phyloP scores from a whole-genome alignment of 2,797 vertebrate genomes.

The Scolopax rusticola region DNA sequence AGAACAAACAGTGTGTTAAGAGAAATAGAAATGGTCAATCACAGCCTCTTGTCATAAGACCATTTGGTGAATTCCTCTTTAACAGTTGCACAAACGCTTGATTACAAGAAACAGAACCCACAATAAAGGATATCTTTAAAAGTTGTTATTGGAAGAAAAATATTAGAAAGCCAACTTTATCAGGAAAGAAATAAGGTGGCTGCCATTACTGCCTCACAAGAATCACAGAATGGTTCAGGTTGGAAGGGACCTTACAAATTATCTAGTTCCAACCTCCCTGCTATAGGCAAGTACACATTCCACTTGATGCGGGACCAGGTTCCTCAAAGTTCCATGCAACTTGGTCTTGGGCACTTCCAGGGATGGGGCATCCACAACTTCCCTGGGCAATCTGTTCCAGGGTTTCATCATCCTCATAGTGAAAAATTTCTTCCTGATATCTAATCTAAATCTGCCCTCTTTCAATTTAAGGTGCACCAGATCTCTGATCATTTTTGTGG shows the following conservation, averaged over 20 bases:
- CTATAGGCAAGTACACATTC: too few species aligned
- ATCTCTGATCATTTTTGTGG: not conserved
- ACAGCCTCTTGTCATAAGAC: not conserved
- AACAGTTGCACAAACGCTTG: not conserved
- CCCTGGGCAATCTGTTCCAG: not conserved
- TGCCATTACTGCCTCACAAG: not conserved
- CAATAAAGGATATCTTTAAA: not conserved
- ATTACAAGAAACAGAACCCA: not conserved
- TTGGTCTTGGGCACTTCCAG: not conserved
- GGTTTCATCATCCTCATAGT: not conserved
- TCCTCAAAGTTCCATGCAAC: not conserved
- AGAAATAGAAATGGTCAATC: not conserved
- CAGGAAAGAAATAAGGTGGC: not conserved
- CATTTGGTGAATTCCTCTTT: not conserved
- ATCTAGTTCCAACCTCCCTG: not conserved
- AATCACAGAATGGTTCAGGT: not conserved
- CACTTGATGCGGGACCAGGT: not conserved
- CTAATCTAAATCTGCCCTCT: not conserved
- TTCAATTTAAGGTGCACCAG: not conserved
- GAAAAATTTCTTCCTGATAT: not conserved
- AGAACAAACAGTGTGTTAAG: not conserved
- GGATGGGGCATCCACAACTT: not conserved
- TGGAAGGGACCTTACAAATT: not conserved
- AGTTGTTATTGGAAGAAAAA: not conserved
- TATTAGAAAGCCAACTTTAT: not conserved